A percentile compares a stretch with the other conserved stretches of the same genome.
phyloP scores from a whole-genome alignment of 2,113 vertebrate species.

The Phalacrocorax aristotelis region DNA sequence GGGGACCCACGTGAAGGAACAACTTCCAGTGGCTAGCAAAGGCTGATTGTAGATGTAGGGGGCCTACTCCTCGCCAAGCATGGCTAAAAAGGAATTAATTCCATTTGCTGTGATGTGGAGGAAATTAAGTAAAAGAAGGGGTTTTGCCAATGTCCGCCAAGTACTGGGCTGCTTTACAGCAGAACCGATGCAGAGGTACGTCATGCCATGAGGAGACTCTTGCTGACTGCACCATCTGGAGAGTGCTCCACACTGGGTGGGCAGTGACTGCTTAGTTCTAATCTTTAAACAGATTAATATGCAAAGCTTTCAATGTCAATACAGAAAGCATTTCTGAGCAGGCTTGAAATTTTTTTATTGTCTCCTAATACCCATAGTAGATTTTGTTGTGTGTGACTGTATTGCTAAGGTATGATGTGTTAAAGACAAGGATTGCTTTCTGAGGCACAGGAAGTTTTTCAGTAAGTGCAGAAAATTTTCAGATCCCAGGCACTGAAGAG shows the following conservation, averaged over 20 bases:
- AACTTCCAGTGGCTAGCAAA: neutral
- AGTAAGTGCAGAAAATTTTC: neutral
- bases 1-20: neutral
- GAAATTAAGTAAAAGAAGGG: neutral
- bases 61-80: neutral
- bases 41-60: fast-evolving
- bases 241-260: neutral
- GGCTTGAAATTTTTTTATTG: neutral
- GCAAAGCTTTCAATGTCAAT: neutral
- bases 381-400: neutral
- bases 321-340: neutral
- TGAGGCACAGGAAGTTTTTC: neutral
- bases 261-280: neutral
- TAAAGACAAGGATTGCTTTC: neutral
- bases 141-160: neutral
- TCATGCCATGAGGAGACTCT: neutral
- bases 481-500: neutral
- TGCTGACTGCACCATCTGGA: neutral
- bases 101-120: neutral
- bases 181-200: neutral
- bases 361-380: neutral
- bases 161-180: neutral
- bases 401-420: neutral
- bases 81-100: neutral
- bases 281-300: neutral